Conservation (phyloP, 2,113 vertebrate species). For the Romanogobio albipinnatus region DNA sequence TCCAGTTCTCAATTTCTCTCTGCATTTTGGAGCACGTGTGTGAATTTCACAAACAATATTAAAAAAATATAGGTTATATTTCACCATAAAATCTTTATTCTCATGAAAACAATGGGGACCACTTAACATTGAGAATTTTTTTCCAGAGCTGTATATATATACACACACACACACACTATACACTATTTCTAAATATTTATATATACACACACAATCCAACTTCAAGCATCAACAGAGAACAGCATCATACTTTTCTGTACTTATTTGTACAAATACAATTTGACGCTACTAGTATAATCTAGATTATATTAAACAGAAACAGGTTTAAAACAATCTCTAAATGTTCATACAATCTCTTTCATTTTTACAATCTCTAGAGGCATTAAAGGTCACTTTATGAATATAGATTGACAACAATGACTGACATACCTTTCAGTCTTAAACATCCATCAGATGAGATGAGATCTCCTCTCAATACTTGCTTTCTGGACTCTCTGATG, state of each 20-base stretch:
- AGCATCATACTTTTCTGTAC: too few species aligned
- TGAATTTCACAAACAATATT: not conserved
- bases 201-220: not conserved
- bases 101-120: not conserved
- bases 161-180: not conserved
- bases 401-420: conserved; percentile 19
- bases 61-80: not conserved
- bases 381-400: not conserved
- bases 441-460: conserved; percentile 62
- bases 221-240: not conserved
- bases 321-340: not conserved
- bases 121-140: too few species aligned
- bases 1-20: not conserved
- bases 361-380: not conserved
- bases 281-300: too few species aligned
- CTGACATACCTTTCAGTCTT: conserved; percentile 71
- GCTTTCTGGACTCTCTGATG: conserved; percentile 9
- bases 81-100: not conserved
- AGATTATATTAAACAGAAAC: not conserved
- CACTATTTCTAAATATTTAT: too few species aligned
- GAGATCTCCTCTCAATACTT: not conserved
- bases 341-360: not conserved
- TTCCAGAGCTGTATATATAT: not conserved
- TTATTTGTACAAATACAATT: too few species aligned
- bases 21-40: not conserved